phyloP scores from a whole-genome alignment of 2,888 invertebrate species.

The Scaptomyza parva region DNA sequence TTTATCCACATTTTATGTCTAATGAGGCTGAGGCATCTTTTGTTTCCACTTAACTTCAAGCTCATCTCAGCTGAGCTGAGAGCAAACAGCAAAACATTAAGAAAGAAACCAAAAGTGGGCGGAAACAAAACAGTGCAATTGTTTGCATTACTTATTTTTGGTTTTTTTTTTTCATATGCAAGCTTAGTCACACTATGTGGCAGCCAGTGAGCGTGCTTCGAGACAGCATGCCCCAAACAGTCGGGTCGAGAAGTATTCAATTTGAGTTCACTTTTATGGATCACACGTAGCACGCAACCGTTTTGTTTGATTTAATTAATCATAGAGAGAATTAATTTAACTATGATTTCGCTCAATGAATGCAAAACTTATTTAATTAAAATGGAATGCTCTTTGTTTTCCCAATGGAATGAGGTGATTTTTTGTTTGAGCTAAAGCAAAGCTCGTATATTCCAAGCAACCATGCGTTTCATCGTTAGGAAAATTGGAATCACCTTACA shows the following conservation, averaged over 20 bases:
- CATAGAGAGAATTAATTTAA: conserved; percentile 31
- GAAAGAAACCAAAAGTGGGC: conserved; percentile 17
- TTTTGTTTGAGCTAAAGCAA: conserved; percentile 33
- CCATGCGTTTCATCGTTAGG: conserved; percentile 6
- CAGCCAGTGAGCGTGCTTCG: conserved; percentile 37
- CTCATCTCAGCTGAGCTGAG: conserved; percentile 24
- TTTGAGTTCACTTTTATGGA: conserved; percentile 16
- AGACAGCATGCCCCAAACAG: conserved; percentile 45
- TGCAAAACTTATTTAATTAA: conserved; percentile 4
- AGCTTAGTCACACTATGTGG: conserved; percentile 45
- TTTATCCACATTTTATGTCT: conserved; percentile 18
- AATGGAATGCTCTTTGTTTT: conserved; percentile 33
- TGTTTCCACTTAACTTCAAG: conserved; percentile 19
- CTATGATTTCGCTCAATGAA: conserved; percentile 20
- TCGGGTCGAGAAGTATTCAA: conserved; percentile 1
- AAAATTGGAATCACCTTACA: conserved; percentile 16
- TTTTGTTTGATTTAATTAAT: conserved; percentile 45
- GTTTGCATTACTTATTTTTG: conserved; percentile 14
- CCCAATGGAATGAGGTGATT: conserved; percentile 46
- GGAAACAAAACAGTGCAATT: conserved; percentile 38
- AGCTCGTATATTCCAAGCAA: conserved; percentile 9
- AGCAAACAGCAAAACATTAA: conserved; percentile 31
- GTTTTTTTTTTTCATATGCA: conserved; percentile 34
- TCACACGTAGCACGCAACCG: conserved; percentile 36
- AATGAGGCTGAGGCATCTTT: conserved; percentile 58